phyloP scores from a whole-genome alignment of 2,113 vertebrate species.

The Myocastor coypus region DNA sequence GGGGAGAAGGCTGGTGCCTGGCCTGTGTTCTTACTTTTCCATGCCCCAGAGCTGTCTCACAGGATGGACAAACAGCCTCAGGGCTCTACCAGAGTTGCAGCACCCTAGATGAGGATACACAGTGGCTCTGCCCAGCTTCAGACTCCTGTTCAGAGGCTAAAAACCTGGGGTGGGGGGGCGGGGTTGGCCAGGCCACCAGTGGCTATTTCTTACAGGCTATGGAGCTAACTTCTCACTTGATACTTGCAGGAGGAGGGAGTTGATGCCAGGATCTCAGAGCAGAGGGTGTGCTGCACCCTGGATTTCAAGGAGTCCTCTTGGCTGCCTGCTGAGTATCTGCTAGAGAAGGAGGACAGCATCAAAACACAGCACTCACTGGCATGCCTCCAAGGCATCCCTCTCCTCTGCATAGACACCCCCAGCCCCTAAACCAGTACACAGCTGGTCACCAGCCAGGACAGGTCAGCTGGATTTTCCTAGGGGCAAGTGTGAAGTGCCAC shows the following conservation, averaged over 20 bases:
- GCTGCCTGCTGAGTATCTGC: neutral
- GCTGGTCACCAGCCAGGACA: neutral
- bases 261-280: neutral
- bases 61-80: constrained; percentile 18
- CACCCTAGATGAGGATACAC: neutral
- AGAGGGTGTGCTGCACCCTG: neutral
- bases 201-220: neutral
- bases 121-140: constrained; percentile 35
- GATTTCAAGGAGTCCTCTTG: constrained; percentile 17
- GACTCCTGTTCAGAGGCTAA: constrained; percentile 42
- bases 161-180: too few relatives aligned
- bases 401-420: neutral
- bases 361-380: neutral
- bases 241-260: constrained; percentile 22
- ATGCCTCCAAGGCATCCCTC: neutral
- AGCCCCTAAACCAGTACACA: neutral
- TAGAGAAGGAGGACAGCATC: neutral
- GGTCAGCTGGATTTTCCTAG: constrained; percentile 10
- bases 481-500: neutral
- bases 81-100: constrained; percentile 58
- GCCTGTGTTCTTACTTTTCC: constrained; percentile 57
- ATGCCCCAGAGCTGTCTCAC: constrained; percentile 68
- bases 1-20: constrained; percentile 65
- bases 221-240: neutral
- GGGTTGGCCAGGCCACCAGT: neutral